Percentiles rank a stretch among this genome's conserved stretches.
These are phyloP conservation scores for Upupa epops DNA, from an alignment of 2,113 vertebrate genomes.

Conservation along the genomic window DNA sequence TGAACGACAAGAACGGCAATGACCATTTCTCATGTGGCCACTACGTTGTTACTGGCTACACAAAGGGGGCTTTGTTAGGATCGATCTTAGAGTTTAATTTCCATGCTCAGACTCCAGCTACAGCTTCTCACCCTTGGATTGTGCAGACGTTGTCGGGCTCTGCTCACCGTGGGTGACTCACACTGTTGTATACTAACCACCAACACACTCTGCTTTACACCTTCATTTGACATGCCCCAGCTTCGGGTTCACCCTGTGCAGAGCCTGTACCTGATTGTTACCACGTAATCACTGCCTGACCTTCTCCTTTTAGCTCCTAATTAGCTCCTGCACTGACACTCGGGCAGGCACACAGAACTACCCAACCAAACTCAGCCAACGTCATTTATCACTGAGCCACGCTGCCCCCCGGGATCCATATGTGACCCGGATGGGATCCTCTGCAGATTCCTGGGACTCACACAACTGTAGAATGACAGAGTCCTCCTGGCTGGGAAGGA, in stretches of 20 bases:
- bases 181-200: background rate
- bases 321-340: background rate
- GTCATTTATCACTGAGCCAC: background rate
- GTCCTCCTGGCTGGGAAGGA: too few species aligned
- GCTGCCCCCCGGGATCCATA: background rate
- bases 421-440: too few species aligned
- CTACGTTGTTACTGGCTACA: background rate
- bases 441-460: background rate
- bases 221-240: background rate
- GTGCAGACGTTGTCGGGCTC: background rate
- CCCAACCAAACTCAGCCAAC: background rate
- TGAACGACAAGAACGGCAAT: background rate
- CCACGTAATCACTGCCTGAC: background rate
- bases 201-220: conserved; percentile 16
- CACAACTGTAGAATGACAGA: background rate
- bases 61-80: background rate
- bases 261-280: background rate
- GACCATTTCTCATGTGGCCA: background rate
- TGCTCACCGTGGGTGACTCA: conserved; percentile 33
- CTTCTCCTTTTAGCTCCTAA: conserved; percentile 17
- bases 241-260: background rate
- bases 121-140: background rate
- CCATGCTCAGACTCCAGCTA: background rate
- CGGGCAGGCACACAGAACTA: background rate
- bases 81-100: background rate